Evolutionary conservation across 92 coral and sea anemone species (phyloP).

Genomic region (Umimayanthus chanpuru): DNA sequence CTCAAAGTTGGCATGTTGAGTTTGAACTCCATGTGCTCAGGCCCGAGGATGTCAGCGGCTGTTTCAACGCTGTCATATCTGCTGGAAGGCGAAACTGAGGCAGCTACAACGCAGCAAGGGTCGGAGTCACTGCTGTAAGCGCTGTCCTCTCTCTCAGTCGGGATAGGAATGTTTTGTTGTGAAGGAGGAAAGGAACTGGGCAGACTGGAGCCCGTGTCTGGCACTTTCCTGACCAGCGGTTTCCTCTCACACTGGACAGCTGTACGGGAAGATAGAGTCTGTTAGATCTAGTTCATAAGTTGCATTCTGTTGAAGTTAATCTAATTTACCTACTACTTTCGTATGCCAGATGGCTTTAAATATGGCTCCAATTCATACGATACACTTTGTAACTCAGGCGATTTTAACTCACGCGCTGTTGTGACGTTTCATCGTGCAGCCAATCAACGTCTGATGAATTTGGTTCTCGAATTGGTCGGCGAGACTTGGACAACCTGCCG

Average conservation of each 20-base stretch:
- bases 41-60: constrained; percentile 49
- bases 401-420: neutral
- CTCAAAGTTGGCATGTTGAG: constrained; percentile 74
- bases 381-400: neutral
- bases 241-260: constrained; percentile 96
- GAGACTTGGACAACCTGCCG: too few species aligned
- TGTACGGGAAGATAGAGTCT: constrained; percentile 33
- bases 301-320: too few species aligned
- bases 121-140: constrained; percentile 33
- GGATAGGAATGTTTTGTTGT: neutral
- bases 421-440: neutral
- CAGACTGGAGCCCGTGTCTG: neutral
- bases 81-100: neutral
- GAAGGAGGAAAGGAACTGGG: constrained; percentile 15
- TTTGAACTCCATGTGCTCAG: constrained; percentile 75
- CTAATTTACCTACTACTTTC: neutral
- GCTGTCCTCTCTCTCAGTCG: constrained; percentile 32
- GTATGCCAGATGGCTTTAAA: neutral
- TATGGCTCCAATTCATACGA: neutral
- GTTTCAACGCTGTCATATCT: neutral
- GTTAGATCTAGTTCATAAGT: too few species aligned
- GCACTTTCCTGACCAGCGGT: constrained; percentile 45
- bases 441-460: too few species aligned
- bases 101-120: neutral
- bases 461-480: too few species aligned